Conservation (phyloP, 2,113 vertebrate genomes). For the Miniopterus natalensis region DNA sequence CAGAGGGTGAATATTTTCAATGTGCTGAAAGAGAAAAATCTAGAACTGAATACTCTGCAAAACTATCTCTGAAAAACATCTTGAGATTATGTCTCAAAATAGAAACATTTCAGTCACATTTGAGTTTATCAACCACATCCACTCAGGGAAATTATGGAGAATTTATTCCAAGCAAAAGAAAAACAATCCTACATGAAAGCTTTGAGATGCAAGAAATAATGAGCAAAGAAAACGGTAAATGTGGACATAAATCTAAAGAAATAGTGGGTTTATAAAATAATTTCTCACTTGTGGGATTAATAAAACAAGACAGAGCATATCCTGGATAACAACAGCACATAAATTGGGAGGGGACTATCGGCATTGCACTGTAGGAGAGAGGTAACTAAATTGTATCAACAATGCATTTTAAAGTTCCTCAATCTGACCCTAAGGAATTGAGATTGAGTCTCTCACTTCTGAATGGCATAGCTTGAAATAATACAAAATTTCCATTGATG, state of each 20-base stretch:
- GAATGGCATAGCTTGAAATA: not conserved
- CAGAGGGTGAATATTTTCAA: not conserved
- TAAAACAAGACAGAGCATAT: constrained; percentile 24
- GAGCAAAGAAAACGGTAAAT: not conserved
- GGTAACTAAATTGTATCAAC: not conserved
- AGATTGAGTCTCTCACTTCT: not conserved
- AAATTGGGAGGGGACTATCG: not conserved
- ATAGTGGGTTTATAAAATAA: not conserved
- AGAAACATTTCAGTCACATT: constrained; percentile 47
- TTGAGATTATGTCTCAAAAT: constrained; percentile 42
- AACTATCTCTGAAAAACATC: constrained; percentile 49
- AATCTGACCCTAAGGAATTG: not conserved
- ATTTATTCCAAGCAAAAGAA: constrained; percentile 51
- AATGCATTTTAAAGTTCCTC: not conserved
- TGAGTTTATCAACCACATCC: not conserved
- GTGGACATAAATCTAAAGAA: not conserved
- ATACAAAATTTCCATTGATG: constrained; percentile 1
- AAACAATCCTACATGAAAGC: not conserved
- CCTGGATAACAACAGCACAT: not conserved
- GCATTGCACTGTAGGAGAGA: not conserved
- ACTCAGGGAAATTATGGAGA: constrained; percentile 15
- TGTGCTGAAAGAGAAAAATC: not conserved
- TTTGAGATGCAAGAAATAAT: not conserved
- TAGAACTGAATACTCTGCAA: not conserved
- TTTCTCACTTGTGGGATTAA: constrained; percentile 35